Evolutionary conservation across 2,113 vertebrate genomes (phyloP).

Genomic region (Apteryx mantelli): DNA sequence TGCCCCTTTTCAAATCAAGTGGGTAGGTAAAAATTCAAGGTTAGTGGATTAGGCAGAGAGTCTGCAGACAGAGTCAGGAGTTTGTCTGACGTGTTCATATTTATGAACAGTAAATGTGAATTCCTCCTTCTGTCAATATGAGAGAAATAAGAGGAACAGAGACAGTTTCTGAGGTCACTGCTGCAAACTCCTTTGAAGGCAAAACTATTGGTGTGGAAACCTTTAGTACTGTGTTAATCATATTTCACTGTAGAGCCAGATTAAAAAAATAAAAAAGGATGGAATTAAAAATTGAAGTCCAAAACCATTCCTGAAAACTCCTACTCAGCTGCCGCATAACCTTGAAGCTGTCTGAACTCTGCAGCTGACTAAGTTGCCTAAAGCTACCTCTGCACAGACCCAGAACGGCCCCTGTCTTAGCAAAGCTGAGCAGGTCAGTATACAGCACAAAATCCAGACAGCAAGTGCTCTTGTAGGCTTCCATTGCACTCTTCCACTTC

Average conservation of each 20-base stretch:
- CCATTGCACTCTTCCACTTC: neutral
- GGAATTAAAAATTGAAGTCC: constrained; percentile 8
- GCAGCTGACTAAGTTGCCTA: neutral
- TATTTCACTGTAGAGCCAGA: neutral
- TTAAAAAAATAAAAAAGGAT: neutral
- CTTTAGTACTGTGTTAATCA: constrained; percentile 3
- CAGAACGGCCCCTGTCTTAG: neutral
- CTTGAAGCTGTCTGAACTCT: neutral
- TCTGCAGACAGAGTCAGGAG: neutral
- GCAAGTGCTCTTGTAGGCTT: neutral
- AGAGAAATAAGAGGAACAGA: neutral
- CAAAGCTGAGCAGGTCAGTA: neutral
- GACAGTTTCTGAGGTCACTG: neutral
- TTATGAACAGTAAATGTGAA: neutral
- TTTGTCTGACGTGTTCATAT: constrained; percentile 7
- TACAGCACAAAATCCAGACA: neutral
- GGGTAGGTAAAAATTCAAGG: constrained; percentile 1
- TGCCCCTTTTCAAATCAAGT: neutral
- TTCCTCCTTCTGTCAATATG: constrained; percentile 6
- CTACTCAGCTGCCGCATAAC: constrained; percentile 14
- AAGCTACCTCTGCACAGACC: neutral
- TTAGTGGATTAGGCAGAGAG: constrained; percentile 4
- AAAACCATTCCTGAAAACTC: constrained; percentile 3
- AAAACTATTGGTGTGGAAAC: constrained; percentile 39
- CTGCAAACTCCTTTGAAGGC: constrained; percentile 28